These are phyloP conservation scores for Monopis laevigella DNA, from an alignment of 2,888 invertebrate genomes.

Conservation along the genomic window DNA sequence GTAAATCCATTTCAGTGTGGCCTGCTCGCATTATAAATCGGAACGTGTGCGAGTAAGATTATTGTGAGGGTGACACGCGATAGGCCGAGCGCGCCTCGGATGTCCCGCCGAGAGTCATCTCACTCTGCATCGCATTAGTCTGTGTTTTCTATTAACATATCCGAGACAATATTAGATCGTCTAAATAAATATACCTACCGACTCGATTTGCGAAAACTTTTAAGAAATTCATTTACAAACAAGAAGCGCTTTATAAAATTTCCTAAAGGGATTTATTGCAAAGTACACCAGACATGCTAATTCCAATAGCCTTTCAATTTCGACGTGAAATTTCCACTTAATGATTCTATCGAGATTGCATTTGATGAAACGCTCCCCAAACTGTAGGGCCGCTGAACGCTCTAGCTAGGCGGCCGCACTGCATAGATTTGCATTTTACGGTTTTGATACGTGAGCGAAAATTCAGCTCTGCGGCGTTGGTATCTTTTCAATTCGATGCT, in stretches of 20 bases:
- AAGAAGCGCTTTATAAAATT: background rate
- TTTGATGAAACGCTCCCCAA: slow-evolving; percentile 50
- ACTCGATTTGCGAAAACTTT: slow-evolving; percentile 11
- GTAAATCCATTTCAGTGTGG: slow-evolving; percentile 66
- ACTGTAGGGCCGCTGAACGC: slow-evolving; percentile 38
- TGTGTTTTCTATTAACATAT: slow-evolving; percentile 56
- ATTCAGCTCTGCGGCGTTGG: slow-evolving; percentile 56
- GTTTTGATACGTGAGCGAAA: slow-evolving; percentile 65
- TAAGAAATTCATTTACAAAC: background rate
- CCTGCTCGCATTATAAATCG: slow-evolving; percentile 65
- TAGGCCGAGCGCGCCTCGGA: background rate
- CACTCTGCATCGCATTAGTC: slow-evolving; percentile 38
- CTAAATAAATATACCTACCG: too few species aligned
- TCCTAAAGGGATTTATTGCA: too few species aligned
- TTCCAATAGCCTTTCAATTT: background rate
- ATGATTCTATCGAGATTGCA: slow-evolving; percentile 55
- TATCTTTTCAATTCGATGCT: slow-evolving; percentile 58
- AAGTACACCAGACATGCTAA: too few species aligned
- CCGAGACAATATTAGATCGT: slow-evolving; percentile 44
- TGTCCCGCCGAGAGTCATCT: too few species aligned
- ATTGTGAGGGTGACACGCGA: slow-evolving; percentile 6
- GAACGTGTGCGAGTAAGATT: slow-evolving; percentile 28
- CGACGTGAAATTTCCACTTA: background rate
- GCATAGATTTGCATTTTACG: slow-evolving; percentile 66
- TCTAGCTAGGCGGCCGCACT: slow-evolving; percentile 58